phyloP scores from a whole-genome alignment of 2,113 vertebrate genomes.

The Hippocampus mohnikei region DNA sequence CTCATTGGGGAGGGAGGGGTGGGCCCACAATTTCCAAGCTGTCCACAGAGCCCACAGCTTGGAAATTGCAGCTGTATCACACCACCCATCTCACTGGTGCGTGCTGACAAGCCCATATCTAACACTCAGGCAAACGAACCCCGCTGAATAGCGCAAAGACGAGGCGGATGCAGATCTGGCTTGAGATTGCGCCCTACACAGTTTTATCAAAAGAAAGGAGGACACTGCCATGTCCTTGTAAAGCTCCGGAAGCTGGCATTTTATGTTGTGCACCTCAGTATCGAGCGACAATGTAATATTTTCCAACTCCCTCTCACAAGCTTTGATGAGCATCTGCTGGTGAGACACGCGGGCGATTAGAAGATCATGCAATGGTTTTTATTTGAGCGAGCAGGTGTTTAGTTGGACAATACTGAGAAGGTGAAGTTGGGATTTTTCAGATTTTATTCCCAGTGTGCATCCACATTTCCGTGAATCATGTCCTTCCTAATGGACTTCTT shows the following conservation, averaged over 20 bases:
- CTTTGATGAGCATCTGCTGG: not conserved
- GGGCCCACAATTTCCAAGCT: slow-evolving; percentile 32
- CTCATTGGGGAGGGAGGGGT: slow-evolving; percentile 20
- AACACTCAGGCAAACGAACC: slow-evolving; percentile 37
- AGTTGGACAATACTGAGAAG: not conserved
- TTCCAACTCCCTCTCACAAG: not conserved
- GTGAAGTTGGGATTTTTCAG: not conserved
- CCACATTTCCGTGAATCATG: slow-evolving; percentile 23
- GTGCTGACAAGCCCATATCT: slow-evolving; percentile 48
- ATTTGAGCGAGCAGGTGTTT: not conserved
- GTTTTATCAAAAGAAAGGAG: slow-evolving; percentile 27
- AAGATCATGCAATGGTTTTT: not conserved
- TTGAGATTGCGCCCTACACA: slow-evolving; percentile 31
- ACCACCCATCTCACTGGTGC: slow-evolving; percentile 23
- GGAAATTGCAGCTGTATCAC: slow-evolving; percentile 50
- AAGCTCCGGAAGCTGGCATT: not conserved
- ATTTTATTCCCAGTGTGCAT: slow-evolving; percentile 1
- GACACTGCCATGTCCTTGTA: slow-evolving; percentile 41
- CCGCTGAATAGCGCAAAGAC: slow-evolving; percentile 16
- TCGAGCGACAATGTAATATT: slow-evolving; percentile 19
- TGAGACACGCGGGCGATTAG: not conserved
- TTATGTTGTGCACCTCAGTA: slow-evolving; percentile 3
- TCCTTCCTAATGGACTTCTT: slow-evolving; percentile 22
- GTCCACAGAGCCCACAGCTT: slow-evolving; percentile 25
- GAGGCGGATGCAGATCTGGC: slow-evolving; percentile 30